phyloP scores from a whole-genome alignment of 2,797 vertebrate genomes.

The Muscicapa comitata region DNA sequence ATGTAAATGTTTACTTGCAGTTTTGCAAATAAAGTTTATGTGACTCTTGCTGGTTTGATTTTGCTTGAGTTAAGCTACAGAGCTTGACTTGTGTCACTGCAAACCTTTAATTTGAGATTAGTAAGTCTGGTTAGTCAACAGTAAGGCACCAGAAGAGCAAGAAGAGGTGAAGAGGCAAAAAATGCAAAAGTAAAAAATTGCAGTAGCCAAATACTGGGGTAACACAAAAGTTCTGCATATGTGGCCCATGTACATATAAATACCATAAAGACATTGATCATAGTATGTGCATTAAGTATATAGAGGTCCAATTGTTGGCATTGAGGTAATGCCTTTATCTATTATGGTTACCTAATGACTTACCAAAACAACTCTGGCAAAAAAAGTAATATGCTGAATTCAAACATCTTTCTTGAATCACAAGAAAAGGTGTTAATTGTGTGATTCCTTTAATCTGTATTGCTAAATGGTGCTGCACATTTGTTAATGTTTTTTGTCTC shows the following conservation, averaged over 20 bases:
- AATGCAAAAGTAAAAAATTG: background rate
- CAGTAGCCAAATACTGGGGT: background rate
- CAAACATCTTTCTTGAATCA: background rate
- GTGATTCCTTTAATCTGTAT: background rate
- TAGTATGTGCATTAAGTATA: background rate
- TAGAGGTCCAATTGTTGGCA: background rate
- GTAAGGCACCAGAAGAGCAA: background rate
- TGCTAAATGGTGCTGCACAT: background rate
- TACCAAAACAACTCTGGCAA: background rate
- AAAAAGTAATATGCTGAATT: background rate
- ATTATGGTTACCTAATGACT: background rate
- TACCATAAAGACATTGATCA: background rate
- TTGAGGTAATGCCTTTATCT: background rate
- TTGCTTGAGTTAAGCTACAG: background rate
- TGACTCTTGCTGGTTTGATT: background rate
- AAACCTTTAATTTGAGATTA: background rate
- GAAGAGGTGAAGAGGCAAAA: background rate
- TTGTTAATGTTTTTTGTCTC: background rate
- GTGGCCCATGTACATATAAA: background rate
- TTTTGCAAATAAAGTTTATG: background rate
- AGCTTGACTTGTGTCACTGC: background rate
- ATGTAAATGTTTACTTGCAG: conserved; percentile 39
- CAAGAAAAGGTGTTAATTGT: background rate
- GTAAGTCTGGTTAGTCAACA: background rate
- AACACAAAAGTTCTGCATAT: background rate